Percentiles rank a stretch among this genome's conserved stretches.
These are phyloP conservation scores for Osmerus mordax DNA, from an alignment of 2,113 vertebrate genomes.

Conservation along the genomic window DNA sequence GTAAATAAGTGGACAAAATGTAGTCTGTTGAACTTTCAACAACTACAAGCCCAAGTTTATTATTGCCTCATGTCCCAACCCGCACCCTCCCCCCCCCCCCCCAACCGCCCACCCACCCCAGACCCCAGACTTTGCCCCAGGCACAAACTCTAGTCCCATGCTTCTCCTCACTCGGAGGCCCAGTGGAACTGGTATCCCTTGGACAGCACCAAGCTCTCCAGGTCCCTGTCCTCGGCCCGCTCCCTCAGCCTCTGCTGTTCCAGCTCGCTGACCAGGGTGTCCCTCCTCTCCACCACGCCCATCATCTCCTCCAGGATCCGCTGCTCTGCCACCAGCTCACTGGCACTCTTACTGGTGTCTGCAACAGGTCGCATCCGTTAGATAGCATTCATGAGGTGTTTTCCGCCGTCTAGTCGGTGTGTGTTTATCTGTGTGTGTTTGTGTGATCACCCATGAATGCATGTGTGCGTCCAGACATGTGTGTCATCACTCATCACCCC, in stretches of 20 bases:
- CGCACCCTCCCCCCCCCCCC: too few species aligned
- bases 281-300: conserved; percentile 83
- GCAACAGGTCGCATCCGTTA: conserved; percentile 11
- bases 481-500: neutral
- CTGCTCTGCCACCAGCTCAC: conserved; percentile 75
- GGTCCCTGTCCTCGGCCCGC: conserved; percentile 77
- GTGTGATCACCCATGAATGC: neutral
- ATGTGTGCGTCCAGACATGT: neutral
- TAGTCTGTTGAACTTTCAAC: neutral
- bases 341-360: conserved; percentile 80
- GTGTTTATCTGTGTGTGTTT: neutral
- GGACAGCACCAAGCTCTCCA: conserved; percentile 77
- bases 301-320: conserved; percentile 81
- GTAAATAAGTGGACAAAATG: neutral
- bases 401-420: neutral
- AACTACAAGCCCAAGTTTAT: too few species aligned
- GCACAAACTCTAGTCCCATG: neutral
- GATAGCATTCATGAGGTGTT: neutral
- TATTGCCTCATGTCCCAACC: too few species aligned
- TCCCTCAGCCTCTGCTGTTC: conserved; percentile 84
- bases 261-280: conserved; percentile 77
- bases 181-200: conserved; percentile 76
- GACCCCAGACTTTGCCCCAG: neutral
- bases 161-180: conserved; percentile 44
- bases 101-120: too few species aligned